Evolutionary conservation across 2,888 invertebrate genomes (phyloP).

Genomic region (Monopis laevigella): DNA sequence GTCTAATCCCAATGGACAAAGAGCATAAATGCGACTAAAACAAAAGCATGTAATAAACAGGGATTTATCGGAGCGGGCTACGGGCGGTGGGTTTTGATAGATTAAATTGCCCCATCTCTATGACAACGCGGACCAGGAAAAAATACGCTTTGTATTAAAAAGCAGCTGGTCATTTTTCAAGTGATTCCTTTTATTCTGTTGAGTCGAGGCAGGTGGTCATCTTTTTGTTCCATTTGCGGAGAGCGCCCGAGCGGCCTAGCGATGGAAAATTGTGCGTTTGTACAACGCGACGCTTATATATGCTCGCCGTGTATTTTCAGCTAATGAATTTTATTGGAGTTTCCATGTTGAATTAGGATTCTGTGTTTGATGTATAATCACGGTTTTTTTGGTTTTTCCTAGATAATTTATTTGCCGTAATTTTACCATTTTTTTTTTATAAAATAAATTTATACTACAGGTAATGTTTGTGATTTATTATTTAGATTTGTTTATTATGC

Average conservation of each 20-base stretch:
- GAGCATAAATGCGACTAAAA: conserved; percentile 8
- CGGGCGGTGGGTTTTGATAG: conserved; percentile 57
- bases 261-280: conserved; percentile 43
- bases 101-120: conserved; percentile 67
- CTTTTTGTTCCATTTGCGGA: conserved; percentile 24
- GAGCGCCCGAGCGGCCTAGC: not conserved
- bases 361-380: conserved; percentile 15
- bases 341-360: conserved; percentile 51
- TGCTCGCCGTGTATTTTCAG: conserved; percentile 37
- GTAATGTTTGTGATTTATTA: too few relatives aligned
- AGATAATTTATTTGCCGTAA: too few relatives aligned
- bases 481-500: too few relatives aligned
- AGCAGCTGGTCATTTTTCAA: conserved; percentile 68
- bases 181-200: conserved; percentile 61
- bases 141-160: conserved; percentile 63
- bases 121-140: conserved; percentile 65
- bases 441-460: too few relatives aligned
- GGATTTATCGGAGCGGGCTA: conserved; percentile 48
- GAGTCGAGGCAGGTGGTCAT: conserved; percentile 43
- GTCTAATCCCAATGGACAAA: conserved; percentile 1
- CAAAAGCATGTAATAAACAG: conserved; percentile 10
- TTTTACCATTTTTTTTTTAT: too few relatives aligned
- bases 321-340: conserved; percentile 49
- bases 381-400: conserved; percentile 1
- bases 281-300: conserved; percentile 40